Conservation (phyloP, 2,888 invertebrate genomes). For the Germaria angustata region DNA sequence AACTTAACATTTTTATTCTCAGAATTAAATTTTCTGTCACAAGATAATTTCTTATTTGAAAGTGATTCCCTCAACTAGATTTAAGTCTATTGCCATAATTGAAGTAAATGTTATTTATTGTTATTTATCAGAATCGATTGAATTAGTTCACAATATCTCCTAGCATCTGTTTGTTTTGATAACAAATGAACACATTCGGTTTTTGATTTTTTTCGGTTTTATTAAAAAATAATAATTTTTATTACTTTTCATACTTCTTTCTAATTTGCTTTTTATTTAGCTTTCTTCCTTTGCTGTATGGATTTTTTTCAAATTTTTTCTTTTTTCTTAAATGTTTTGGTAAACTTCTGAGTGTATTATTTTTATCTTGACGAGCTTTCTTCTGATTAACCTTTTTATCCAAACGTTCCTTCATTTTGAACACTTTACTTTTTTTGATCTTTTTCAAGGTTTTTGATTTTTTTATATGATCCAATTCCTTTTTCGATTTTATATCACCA, state of each 20-base stretch:
- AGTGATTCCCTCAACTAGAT: too few relatives aligned
- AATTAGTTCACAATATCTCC: too few relatives aligned
- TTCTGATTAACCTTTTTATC: slow-evolving; percentile 87
- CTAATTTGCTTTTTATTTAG: slow-evolving; percentile 73
- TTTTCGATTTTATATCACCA: slow-evolving; percentile 80
- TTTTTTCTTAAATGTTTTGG: slow-evolving; percentile 76
- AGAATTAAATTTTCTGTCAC: too few relatives aligned
- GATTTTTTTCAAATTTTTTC: slow-evolving; percentile 71
- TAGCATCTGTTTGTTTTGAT: too few relatives aligned
- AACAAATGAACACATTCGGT: too few relatives aligned
- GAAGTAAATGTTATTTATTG: too few relatives aligned
- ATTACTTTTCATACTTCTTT: slow-evolving; percentile 66
- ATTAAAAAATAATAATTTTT: neutral
- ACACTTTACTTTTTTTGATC: slow-evolving; percentile 88
- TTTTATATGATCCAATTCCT: slow-evolving; percentile 85
- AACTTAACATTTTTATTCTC: too few relatives aligned
- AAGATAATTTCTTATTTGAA: too few relatives aligned
- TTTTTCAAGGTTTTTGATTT: slow-evolving; percentile 87
- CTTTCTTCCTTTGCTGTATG: slow-evolving; percentile 75
- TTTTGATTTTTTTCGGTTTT: too few relatives aligned
- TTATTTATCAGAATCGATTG: too few relatives aligned
- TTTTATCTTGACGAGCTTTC: slow-evolving; percentile 81
- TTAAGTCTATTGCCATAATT: too few relatives aligned
- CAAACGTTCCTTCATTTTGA: slow-evolving; percentile 87
- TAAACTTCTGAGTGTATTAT: slow-evolving; percentile 74